These are phyloP conservation scores for Luscinia megarhynchos DNA, from an alignment of 2,797 vertebrate genomes.

Conservation along the genomic window DNA sequence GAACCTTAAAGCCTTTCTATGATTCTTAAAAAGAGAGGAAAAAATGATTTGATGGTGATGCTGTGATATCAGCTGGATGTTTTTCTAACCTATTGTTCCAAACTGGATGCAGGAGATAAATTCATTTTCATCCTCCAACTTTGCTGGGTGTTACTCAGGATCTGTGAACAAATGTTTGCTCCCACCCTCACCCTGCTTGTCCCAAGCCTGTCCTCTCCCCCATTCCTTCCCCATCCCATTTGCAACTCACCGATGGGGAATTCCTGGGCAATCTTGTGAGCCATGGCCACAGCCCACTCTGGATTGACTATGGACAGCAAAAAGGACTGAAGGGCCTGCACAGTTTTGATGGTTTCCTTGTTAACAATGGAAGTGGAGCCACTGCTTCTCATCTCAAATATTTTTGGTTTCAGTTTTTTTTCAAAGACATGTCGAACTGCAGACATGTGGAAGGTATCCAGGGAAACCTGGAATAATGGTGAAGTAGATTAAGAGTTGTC, in stretches of 20 bases:
- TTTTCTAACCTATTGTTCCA: neutral
- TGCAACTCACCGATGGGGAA: slow-evolving; percentile 84
- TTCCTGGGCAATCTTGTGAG: slow-evolving; percentile 91
- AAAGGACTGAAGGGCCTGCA: slow-evolving; percentile 86
- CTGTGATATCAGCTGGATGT: neutral
- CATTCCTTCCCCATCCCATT: too few relatives aligned
- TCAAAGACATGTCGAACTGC: slow-evolving; percentile 89
- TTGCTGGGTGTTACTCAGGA: neutral
- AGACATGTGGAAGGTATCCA: slow-evolving; percentile 91
- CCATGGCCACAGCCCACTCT: slow-evolving; percentile 91
- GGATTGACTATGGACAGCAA: slow-evolving; percentile 88
- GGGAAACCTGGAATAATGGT: slow-evolving; percentile 79
- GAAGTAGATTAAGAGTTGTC: neutral
- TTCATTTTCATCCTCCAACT: neutral
- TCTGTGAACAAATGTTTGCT: neutral
- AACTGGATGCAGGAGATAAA: neutral
- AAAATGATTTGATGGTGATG: neutral
- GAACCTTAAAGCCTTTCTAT: neutral
- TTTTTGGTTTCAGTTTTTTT: slow-evolving; percentile 87
- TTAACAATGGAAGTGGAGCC: slow-evolving; percentile 70
- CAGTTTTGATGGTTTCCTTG: slow-evolving; percentile 81
- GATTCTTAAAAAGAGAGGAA: neutral
- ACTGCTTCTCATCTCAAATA: slow-evolving; percentile 79
- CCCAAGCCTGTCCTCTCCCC: neutral
- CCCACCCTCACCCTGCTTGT: neutral